A percentile compares a stretch with the other conserved stretches of the same genome.
These are phyloP conservation scores for Galemys pyrenaicus DNA, from an alignment of 2,113 vertebrate genomes.

Conservation along the genomic window DNA sequence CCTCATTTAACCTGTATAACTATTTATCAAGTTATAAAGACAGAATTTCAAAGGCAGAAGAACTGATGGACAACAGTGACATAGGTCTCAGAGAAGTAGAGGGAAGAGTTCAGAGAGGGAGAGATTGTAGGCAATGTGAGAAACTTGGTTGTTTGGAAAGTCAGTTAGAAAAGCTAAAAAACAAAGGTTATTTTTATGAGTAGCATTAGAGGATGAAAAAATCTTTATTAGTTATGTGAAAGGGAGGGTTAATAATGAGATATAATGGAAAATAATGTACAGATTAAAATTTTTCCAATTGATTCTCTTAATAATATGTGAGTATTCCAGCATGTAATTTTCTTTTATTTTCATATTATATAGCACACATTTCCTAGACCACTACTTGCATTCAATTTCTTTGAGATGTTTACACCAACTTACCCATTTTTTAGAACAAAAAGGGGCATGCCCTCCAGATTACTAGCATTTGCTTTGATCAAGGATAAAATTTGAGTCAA, in stretches of 20 bases:
- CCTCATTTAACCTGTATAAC: background rate
- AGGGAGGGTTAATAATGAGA: no score
- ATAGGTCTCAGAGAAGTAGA: background rate
- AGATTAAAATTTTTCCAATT: background rate
- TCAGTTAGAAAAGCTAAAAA: no score
- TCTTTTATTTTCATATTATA: background rate
- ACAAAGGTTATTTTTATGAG: no score
- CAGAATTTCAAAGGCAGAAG: background rate
- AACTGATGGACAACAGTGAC: background rate
- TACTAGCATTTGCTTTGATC: constrained; percentile 36
- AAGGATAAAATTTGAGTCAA: background rate
- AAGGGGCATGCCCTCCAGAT: background rate
- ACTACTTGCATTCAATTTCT: background rate
- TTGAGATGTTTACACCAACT: background rate
- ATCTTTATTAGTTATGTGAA: no score
- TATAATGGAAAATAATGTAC: background rate
- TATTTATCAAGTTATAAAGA: background rate
- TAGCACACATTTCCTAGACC: background rate
- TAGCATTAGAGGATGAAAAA: no score
- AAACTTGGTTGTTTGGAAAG: background rate
- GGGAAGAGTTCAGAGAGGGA: background rate
- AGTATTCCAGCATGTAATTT: background rate
- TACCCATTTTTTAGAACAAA: background rate
- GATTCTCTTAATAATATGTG: background rate
- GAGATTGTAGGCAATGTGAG: background rate